Evolutionary conservation across 1,140 invertebrate genomes (phyloP).

Genomic region (Prorops nasuta): DNA sequence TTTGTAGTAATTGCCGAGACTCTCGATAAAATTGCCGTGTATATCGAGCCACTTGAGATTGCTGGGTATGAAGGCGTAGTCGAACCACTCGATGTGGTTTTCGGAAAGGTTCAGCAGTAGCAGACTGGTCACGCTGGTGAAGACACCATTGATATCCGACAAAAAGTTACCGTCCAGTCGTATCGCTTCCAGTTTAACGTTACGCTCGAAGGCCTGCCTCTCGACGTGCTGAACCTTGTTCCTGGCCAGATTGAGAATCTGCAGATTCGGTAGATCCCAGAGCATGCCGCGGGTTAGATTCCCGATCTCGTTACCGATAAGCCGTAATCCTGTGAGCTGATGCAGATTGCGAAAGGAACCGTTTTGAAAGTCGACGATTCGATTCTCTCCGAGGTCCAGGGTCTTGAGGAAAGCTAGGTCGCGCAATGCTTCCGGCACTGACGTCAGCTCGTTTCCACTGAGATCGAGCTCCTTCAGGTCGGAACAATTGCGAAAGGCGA

Average conservation of each 20-base stretch:
- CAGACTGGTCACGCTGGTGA: slow-evolving; percentile 75
- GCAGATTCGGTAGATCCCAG: slow-evolving; percentile 76
- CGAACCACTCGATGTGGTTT: slow-evolving; percentile 88
- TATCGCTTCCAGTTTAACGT: slow-evolving; percentile 77
- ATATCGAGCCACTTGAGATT: slow-evolving; percentile 89
- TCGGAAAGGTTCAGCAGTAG: slow-evolving; percentile 87
- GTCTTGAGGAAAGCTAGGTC: slow-evolving; percentile 81
- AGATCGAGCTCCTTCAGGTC: slow-evolving; percentile 88
- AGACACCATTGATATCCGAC: slow-evolving; percentile 83
- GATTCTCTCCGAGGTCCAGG: slow-evolving; percentile 84
- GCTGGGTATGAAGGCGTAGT: slow-evolving; percentile 83
- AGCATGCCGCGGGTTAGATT: slow-evolving; percentile 84
- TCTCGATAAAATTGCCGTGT: slow-evolving; percentile 83
- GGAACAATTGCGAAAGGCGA: slow-evolving; percentile 88
- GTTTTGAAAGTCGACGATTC: slow-evolving; percentile 75
- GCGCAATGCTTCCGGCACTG: slow-evolving; percentile 79
- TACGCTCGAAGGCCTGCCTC: slow-evolving; percentile 76
- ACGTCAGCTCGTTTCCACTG: slow-evolving; percentile 77
- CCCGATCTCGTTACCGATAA: slow-evolving; percentile 84
- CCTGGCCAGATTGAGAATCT: slow-evolving; percentile 82
- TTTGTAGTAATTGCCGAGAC: slow-evolving; percentile 82
- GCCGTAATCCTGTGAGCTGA: slow-evolving; percentile 77
- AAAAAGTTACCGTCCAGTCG: slow-evolving; percentile 83
- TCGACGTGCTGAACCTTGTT: slow-evolving; percentile 85
- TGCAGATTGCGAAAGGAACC: slow-evolving; percentile 80